These are phyloP conservation scores for Mixornis gularis DNA, from an alignment of 2,113 vertebrate species.

Conservation along the genomic window DNA sequence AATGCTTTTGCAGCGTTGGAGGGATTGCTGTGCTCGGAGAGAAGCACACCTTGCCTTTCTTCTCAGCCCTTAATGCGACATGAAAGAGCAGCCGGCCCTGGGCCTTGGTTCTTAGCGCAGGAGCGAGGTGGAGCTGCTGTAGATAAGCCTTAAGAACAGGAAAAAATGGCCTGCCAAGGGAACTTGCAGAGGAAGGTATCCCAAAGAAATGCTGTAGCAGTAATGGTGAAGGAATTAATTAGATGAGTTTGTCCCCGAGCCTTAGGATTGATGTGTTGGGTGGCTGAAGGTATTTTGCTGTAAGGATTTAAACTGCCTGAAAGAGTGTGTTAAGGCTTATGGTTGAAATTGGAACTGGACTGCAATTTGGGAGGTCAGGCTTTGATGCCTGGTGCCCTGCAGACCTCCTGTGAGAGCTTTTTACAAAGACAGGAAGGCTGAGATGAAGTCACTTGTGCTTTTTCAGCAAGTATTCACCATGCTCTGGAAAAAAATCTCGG, in stretches of 20 bases:
- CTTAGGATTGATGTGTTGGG: background rate
- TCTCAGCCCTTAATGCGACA: background rate
- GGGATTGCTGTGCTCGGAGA: background rate
- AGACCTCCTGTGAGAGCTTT: conserved; percentile 31
- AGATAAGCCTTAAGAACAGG: background rate
- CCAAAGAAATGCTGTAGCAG: background rate
- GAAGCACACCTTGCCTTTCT: background rate
- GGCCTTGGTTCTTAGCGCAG: background rate
- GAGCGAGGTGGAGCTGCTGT: background rate
- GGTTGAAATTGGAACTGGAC: conserved; percentile 10
- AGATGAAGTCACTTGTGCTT: background rate
- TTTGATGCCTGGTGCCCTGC: conserved; percentile 25
- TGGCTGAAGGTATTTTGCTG: background rate
- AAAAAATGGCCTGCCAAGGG: background rate
- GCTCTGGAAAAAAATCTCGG: background rate
- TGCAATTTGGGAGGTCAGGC: conserved; percentile 28
- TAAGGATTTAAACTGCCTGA: background rate
- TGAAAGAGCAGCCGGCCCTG: background rate
- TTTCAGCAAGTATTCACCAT: background rate
- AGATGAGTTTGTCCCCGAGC: background rate
- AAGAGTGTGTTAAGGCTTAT: background rate
- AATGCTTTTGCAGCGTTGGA: background rate
- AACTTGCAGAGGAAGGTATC: background rate
- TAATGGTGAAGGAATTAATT: background rate
- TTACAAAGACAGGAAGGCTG: background rate